Conservation (phyloP, 2,797 vertebrate species). For the Darevskia mixta region DNA sequence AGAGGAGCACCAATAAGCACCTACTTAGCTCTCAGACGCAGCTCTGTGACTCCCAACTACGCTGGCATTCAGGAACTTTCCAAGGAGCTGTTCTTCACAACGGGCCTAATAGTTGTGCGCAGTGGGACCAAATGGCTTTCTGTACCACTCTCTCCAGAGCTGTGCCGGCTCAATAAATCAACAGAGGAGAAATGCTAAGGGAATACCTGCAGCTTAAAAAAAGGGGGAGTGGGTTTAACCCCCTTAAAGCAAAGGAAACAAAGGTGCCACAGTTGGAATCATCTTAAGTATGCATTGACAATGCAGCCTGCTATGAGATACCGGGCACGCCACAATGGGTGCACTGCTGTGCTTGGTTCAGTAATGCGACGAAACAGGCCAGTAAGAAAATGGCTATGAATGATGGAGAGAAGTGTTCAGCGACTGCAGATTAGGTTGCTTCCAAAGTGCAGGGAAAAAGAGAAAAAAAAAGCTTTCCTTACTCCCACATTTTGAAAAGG, state of each 20-base stretch:
- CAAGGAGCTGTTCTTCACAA: neutral
- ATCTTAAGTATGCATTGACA: constrained; percentile 45
- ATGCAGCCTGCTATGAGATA: constrained; percentile 8
- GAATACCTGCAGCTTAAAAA: constrained; percentile 24
- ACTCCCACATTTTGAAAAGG: constrained; percentile 29
- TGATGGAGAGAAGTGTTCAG: constrained; percentile 22
- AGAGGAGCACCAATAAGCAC: neutral
- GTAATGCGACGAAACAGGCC: constrained; percentile 47
- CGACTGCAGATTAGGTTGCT: constrained; percentile 20
- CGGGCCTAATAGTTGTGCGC: accelerated
- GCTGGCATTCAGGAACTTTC: neutral
- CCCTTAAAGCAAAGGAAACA: constrained; percentile 16
- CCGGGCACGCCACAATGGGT: constrained; percentile 36
- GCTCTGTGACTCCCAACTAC: neutral
- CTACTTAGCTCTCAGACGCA: neutral
- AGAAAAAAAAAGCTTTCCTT: neutral
- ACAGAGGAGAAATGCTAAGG: constrained; percentile 11
- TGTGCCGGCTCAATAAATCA: neutral
- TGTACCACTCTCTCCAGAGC: neutral
- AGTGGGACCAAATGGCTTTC: neutral
- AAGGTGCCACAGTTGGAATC: constrained; percentile 39
- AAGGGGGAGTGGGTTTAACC: constrained; percentile 9
- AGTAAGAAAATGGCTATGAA: constrained; percentile 44
- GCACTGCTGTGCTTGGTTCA: constrained; percentile 29
- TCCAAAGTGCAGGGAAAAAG: constrained; percentile 36